Percentiles rank a stretch among this genome's conserved stretches.
Conservation (phyloP, 2,113 vertebrate species). For the Clinocottus analis region DNA sequence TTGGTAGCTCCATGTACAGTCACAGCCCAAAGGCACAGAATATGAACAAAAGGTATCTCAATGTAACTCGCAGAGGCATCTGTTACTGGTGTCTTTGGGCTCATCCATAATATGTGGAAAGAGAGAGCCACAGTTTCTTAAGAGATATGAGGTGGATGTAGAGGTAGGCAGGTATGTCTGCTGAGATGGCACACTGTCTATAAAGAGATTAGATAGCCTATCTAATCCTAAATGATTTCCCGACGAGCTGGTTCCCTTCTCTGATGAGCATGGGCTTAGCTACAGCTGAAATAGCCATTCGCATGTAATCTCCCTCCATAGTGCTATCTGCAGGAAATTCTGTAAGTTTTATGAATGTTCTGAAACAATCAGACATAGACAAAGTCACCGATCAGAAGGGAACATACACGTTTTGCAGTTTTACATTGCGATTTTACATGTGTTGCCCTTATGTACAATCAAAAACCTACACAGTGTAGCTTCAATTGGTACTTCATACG, state of each 20-base stretch:
- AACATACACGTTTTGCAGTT: neutral
- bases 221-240: conserved; percentile 95
- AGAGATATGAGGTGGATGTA: conserved; percentile 62
- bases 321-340: conserved; percentile 42
- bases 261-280: conserved; percentile 87
- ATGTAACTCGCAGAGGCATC: conserved; percentile 15
- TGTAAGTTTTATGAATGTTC: conserved; percentile 30
- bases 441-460: neutral
- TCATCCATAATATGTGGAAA: conserved; percentile 53
- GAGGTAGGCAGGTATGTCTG: conserved; percentile 80
- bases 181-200: conserved; percentile 92
- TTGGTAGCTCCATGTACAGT: conserved; percentile 77
- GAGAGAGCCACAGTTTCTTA: conserved; percentile 43
- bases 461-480: neutral
- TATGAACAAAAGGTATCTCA: conserved; percentile 42
- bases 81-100: conserved; percentile 23
- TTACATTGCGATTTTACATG: neutral
- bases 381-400: neutral
- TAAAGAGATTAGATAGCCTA: conserved; percentile 93
- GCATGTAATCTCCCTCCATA: conserved; percentile 85
- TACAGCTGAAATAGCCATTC: conserved; percentile 87
- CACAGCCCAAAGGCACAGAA: conserved; percentile 65
- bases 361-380: neutral
- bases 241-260: conserved; percentile 80
- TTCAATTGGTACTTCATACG: neutral